Evolutionary conservation across 2,888 invertebrate genomes (phyloP), one percentile per base, ranked within the genome.

Genomic region (Pyrrhosoma nymphula): DNA sequence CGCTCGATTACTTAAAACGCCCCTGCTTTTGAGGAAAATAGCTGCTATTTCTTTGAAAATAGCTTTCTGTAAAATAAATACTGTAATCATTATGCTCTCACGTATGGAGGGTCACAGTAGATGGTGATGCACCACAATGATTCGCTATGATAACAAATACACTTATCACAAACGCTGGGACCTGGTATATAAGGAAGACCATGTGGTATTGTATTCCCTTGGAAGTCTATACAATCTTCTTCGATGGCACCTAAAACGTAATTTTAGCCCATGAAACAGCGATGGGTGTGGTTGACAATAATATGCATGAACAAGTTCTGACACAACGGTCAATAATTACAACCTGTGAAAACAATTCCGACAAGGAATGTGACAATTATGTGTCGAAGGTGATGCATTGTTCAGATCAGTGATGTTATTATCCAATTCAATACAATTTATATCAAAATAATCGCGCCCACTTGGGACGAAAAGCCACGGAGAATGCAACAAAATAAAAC

Each of bases 111-210:
- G 97, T 98, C 98, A 97, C 98, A 98, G 97, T 98, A 98, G 96
- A 98, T 98, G 95, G 98, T 98, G 97, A 98, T 98, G 97, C 98
- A 98, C 98, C 98, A 98, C 97, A 98, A 98, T 95, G 98, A 98
- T 96, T 98, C 98, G 56, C 98, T 98, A 97, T 98, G 98, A 97
- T 98, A 98, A 97, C 98, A 98, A 95, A 98, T 98, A 97, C 98
- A 98, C 96, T 98, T 98, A 95, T 98, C 98, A 97, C 98, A 98
- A 95, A 98, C 98, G 12, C 98, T 98, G 14, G 98, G 98, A 95
- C 98, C 98, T 23, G 98, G 98, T 96, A 98, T 98, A 97, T 98
- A 98, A 95, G 98, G 97, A 96, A 98, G 97, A 23, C 98, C 98
- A 97, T 98, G 98, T 63, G 98, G 97, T 69, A 98, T 98, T 23